Evolutionary conservation across 2,113 vertebrate genomes (phyloP).

Genomic region (Cephalophus harveyi): DNA sequence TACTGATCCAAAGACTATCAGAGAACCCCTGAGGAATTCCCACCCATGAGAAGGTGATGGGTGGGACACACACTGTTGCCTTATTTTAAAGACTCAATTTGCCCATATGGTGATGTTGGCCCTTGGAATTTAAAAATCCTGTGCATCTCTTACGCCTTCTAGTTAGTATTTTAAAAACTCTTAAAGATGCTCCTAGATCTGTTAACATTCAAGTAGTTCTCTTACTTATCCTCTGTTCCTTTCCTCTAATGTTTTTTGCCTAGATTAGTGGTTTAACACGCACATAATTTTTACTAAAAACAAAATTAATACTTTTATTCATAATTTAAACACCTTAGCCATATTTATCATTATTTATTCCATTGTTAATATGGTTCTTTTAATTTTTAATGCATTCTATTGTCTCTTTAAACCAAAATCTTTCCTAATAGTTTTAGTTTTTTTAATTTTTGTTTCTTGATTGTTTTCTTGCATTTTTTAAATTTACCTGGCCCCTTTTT

Average conservation of each 20-base stretch:
- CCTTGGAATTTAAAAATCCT: neutral
- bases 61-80: too few species aligned
- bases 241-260: neutral
- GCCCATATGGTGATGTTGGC: neutral
- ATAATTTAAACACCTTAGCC: neutral
- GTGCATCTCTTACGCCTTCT: neutral
- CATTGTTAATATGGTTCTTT: neutral
- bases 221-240: neutral
- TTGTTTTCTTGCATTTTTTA: neutral
- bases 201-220: neutral
- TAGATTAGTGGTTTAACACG: neutral
- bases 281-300: neutral
- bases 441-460: neutral
- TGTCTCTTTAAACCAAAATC: neutral
- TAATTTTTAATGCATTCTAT: neutral
- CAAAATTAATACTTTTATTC: neutral
- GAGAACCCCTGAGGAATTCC: neutral
- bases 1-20: neutral
- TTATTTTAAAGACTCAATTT: neutral
- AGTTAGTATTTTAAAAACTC: neutral
- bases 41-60: neutral
- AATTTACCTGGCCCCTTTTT: neutral
- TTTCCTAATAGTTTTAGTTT: neutral
- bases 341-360: neutral
- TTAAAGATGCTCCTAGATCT: neutral